Evolutionary conservation across 2,113 vertebrate species (phyloP), one percentile per base, ranked within the genome.

Genomic region (Equus przewalskii): DNA sequence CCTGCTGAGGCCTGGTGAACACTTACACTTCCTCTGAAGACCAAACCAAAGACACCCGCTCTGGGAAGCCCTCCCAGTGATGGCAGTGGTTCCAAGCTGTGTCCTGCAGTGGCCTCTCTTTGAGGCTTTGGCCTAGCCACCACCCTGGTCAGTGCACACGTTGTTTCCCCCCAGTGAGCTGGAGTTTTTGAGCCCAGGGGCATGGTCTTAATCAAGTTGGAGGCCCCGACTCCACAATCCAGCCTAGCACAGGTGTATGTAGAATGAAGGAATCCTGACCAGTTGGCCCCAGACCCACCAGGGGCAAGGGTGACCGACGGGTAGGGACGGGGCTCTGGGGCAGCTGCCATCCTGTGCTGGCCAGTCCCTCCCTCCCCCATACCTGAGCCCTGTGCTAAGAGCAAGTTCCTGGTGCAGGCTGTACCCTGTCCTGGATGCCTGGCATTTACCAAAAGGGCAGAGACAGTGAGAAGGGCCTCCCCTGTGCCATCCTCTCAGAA

Each of bases 361-460:
- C 58, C 82, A 21, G 1, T 75, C 56, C 64, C 70, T 89, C 33
- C 84, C 73, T 85, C 67, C 95, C 86, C 92, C 12, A 3, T 19
- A 67, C 70, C 91, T 7, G 16, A 65, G 83, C 81, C 89, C 67
- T 7, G 8, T 54, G 64, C 94, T 94, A 85, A 88, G 58, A 96
- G 87, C 83, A 62, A 92, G 95, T 84, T 98, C 87, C 95, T 96
- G 97, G 96, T 85, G 60, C 96, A 95, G 60, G 92, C 76, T 96
- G 97, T 97, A 94, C 97, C 96, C 96, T 96, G 90, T 96, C 80
- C 84, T 49, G n/a, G 94, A 91, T 12, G 91, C 89, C 76, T 98
- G 98, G 97, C 98, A 98, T 97, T 98, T 98, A 96, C 95, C 75
- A 6, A 98, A 98, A 98, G 98, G 97, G 97, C 97, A 98, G 96